phyloP scores from a whole-genome alignment of 2,797 vertebrate species.

The Limnodromus scolopaceus region DNA sequence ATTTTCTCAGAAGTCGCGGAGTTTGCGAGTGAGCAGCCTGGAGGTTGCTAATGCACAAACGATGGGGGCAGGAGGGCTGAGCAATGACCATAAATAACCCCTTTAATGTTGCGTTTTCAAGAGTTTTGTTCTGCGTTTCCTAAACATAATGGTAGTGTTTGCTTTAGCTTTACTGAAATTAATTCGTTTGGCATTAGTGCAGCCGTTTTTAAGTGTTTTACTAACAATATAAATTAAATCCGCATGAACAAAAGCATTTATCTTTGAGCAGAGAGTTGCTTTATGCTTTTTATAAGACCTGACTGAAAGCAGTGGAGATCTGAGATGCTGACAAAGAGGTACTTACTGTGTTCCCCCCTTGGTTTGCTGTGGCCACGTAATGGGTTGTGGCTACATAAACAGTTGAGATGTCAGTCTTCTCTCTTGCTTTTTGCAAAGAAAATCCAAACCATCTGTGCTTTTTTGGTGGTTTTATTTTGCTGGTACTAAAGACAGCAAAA shows the following conservation, averaged over 20 bases:
- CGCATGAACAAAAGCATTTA: conserved; percentile 15
- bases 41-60: neutral
- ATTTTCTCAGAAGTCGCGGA: neutral
- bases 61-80: neutral
- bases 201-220: neutral
- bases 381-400: conserved; percentile 30
- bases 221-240: neutral
- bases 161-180: conserved; percentile 34
- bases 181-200: conserved; percentile 46
- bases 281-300: neutral
- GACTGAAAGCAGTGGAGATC: neutral
- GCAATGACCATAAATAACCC: conserved; percentile 50
- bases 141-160: conserved; percentile 6
- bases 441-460: conserved; percentile 75
- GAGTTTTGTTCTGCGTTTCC: conserved; percentile 25
- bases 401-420: conserved; percentile 52
- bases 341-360: neutral
- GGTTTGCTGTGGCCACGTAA: conserved; percentile 10
- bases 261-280: neutral
- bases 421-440: conserved; percentile 34
- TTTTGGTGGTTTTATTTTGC: conserved; percentile 42
- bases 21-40: neutral
- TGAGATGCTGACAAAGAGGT: conserved; percentile 22
- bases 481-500: conserved; percentile 51
- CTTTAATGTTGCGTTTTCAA: conserved; percentile 25